Percentiles rank a stretch among this genome's conserved stretches.
Evolutionary conservation across 2,113 vertebrate genomes (phyloP).

Genomic region (Chaetodon trifascialis): DNA sequence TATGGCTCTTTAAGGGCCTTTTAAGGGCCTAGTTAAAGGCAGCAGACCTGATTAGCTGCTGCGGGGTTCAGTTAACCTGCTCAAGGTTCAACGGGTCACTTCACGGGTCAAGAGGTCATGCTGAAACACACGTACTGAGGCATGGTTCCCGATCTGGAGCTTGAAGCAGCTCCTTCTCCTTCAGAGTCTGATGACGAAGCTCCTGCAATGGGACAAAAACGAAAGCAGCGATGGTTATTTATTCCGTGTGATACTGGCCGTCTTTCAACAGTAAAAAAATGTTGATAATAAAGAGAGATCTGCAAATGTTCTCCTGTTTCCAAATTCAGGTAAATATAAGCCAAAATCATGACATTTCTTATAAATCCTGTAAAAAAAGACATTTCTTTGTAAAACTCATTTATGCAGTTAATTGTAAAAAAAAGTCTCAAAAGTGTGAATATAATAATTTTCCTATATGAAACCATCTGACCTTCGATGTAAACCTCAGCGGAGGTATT

Average conservation of each 20-base stretch:
- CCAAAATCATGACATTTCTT: too few species aligned
- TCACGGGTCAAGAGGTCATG: conserved; percentile 40
- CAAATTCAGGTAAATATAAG: too few species aligned
- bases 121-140: conserved; percentile 90
- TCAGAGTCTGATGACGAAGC: conserved; percentile 97
- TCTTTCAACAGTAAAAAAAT: background rate
- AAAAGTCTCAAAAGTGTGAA: background rate
- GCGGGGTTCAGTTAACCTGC: conserved; percentile 53
- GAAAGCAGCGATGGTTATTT: background rate
- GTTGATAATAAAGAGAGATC: too few species aligned
- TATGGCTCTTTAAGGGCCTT: conserved; percentile 37
- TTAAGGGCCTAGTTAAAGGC: conserved; percentile 56
- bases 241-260: background rate
- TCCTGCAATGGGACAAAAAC: conserved; percentile 79
- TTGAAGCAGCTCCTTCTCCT: conserved; percentile 87
- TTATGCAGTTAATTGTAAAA: too few species aligned
- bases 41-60: conserved; percentile 44
- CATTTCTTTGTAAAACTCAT: too few species aligned
- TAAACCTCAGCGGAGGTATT: conserved; percentile 97
- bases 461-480: conserved; percentile 91
- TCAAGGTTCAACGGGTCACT: conserved; percentile 47
- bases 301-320: too few species aligned
- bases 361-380: too few species aligned
- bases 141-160: conserved; percentile 91
- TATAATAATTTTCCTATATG: background rate